Conservation (phyloP, 2,888 invertebrate genomes). For the Mesoligia furuncula region DNA sequence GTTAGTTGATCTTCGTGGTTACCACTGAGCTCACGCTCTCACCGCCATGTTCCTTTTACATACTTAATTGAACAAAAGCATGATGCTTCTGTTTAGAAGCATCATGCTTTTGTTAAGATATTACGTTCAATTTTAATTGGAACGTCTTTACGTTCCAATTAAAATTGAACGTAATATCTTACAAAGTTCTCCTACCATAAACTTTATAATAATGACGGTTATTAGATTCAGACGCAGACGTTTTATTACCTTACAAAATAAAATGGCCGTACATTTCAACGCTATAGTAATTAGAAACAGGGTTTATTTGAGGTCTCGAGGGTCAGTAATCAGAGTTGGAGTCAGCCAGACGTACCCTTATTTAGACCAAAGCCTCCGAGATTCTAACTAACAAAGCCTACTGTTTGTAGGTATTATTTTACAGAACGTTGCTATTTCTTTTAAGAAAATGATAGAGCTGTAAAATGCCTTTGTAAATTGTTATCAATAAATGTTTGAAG, state of each 20-base stretch:
- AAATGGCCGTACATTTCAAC: conserved; percentile 54
- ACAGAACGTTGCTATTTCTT: conserved; percentile 10
- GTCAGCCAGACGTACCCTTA: conserved; percentile 49
- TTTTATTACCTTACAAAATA: conserved; percentile 49
- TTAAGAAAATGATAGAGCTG: conserved; percentile 2
- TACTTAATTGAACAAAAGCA: conserved; percentile 13
- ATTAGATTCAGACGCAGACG: conserved; percentile 48
- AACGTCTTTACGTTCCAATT: too few relatives aligned
- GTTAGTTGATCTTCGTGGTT: background rate
- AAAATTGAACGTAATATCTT: conserved; percentile 28
- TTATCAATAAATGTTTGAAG: background rate
- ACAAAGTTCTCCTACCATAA: conserved; percentile 31
- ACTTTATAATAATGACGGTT: conserved; percentile 44
- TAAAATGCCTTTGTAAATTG: background rate
- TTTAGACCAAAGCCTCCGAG: conserved; percentile 31
- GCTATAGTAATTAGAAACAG: conserved; percentile 59
- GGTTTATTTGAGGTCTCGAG: conserved; percentile 55
- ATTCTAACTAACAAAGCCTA: conserved; percentile 30
- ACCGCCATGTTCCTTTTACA: conserved; percentile 2
- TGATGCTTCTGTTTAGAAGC: too few relatives aligned
- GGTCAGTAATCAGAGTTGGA: conserved; percentile 54
- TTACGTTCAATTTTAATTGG: too few relatives aligned
- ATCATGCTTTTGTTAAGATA: too few relatives aligned
- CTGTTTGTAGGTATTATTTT: conserved; percentile 20
- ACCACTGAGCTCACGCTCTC: background rate